Percentiles rank a stretch among this genome's conserved stretches.
Conservation (phyloP, 2,888 invertebrate genomes). For the Eristalis arbustorum region DNA sequence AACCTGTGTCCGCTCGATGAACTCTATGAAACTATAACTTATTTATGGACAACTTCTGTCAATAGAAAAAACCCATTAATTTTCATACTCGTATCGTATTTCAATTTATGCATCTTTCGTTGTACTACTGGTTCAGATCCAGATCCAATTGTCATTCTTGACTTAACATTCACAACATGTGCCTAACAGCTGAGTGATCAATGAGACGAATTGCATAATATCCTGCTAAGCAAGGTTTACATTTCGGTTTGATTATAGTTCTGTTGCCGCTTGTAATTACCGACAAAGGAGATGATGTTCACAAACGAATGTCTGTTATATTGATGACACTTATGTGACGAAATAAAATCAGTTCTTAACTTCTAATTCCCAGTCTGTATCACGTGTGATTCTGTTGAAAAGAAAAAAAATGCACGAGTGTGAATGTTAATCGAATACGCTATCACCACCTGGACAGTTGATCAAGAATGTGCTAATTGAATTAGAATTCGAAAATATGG, state of each 20-base stretch:
- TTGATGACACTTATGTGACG: neutral
- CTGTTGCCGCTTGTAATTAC: neutral
- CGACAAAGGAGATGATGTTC: neutral
- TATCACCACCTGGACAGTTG: neutral
- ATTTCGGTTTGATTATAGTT: neutral
- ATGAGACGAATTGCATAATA: neutral
- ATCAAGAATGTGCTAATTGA: neutral
- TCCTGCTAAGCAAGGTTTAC: neutral
- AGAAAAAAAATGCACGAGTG: neutral
- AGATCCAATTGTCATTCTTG: neutral
- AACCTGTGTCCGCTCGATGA: neutral
- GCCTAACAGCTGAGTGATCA: neutral
- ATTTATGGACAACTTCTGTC: neutral
- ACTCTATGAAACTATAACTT: neutral
- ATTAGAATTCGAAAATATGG: neutral
- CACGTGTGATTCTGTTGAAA: neutral
- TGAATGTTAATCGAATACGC: neutral
- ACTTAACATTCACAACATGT: neutral
- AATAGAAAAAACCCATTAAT: too few species aligned
- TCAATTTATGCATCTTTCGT: neutral
- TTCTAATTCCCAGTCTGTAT: neutral
- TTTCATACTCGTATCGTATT: neutral
- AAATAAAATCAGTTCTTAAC: neutral
- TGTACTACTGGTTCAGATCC: neutral
- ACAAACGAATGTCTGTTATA: neutral